Conservation (phyloP, 2,113 vertebrate species). For the Poeciliopsis prolifica region DNA sequence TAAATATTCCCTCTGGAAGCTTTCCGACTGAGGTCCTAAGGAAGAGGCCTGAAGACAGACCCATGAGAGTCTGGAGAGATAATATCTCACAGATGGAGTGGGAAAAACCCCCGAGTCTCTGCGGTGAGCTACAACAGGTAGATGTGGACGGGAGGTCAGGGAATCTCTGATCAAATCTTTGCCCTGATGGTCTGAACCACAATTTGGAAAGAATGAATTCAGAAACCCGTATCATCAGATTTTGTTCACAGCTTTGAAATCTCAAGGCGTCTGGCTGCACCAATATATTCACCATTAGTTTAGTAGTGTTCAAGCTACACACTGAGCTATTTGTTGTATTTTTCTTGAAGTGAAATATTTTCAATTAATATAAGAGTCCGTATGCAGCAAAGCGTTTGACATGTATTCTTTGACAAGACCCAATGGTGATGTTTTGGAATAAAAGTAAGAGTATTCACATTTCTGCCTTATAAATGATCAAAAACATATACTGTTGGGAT, state of each 20-base stretch:
- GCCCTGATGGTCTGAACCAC: too few species aligned
- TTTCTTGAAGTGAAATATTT: too few species aligned
- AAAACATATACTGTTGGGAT: neutral
- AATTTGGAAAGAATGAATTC: neutral
- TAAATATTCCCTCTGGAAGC: neutral
- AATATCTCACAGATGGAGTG: neutral
- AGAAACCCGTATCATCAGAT: too few species aligned
- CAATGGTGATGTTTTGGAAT: too few species aligned
- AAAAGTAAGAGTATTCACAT: too few species aligned
- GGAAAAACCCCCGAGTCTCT: too few species aligned
- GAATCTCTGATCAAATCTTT: too few species aligned
- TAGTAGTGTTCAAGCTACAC: neutral
- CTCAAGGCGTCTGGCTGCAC: neutral
- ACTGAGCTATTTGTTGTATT: too few species aligned
- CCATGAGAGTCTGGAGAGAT: neutral
- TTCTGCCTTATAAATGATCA: neutral
- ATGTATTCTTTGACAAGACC: neutral
- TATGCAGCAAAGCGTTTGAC: neutral
- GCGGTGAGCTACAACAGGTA: too few species aligned
- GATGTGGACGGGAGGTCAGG: too few species aligned
- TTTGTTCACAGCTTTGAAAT: neutral
- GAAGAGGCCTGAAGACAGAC: neutral
- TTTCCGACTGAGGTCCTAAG: neutral
- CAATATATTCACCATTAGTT: neutral
- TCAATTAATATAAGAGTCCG: too few species aligned